Evolutionary conservation across 2,113 vertebrate genomes (phyloP), one percentile per base, ranked within the genome.

Genomic region (Mustela nigripes): DNA sequence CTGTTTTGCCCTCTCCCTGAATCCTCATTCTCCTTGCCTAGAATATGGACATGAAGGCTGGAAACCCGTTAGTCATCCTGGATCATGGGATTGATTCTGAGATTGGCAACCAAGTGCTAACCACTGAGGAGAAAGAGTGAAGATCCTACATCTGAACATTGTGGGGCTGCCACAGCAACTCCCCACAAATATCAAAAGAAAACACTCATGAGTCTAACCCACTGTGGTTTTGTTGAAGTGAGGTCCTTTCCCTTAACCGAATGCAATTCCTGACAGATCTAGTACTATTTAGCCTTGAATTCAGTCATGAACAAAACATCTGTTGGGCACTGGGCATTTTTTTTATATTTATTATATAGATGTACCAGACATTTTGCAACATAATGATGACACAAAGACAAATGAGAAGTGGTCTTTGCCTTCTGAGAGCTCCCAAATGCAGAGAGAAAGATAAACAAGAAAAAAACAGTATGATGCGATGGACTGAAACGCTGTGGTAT

Each of bases 161-260:
- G n/a, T 45, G 22, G 14, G 7, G 26, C 15, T 74, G 36, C 45
- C 67, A n/a, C 8, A 89, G 4, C 26, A 95, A 53, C 39, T 62
- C 15, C 58, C 87, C 42, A 48, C 36, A 16, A 87, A 36, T 73
- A 28, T 11, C 24, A 11, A 92, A 87, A 88, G 21, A 87, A 5
- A 91, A 96, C 22, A 86, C 16, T 73, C 36, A 33, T 94, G 73
- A 90, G 11, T 87, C 10, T 91, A 85, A 89, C 45, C 62, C 36
- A 24, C 14, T 83, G 36, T 1, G 11, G 53, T 65, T 92, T 85
- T 73, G 2, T 36, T 92, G 9, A 22, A 4, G 4, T 36, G 7
- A 9, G 60, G 21, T 60, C 1, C 28, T 92, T 87, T 94, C 14
- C n/a, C 28, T 92, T 97, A 67, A 11, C 14, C 18, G 71, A 45